These are phyloP conservation scores for Morpho helenor DNA, from an alignment of 2,888 invertebrate genomes.

Conservation along the genomic window DNA sequence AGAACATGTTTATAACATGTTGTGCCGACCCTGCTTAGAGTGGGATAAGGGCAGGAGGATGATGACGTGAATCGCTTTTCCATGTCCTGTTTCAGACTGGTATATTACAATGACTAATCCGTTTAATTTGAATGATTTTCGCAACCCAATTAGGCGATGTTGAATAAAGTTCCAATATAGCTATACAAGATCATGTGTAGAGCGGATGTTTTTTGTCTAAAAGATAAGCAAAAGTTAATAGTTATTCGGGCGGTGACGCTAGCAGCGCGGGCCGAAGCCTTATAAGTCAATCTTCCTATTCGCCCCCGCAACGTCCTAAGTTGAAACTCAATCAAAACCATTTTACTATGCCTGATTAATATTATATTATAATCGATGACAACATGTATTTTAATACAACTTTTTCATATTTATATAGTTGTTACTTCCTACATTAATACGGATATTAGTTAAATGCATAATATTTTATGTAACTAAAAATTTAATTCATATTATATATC, in stretches of 20 bases:
- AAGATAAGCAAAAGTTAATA: constrained; percentile 50
- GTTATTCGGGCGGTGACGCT: constrained; percentile 68
- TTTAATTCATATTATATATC: too few species aligned
- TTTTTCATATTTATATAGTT: too few species aligned
- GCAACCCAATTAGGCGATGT: constrained; percentile 36
- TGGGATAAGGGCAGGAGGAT: too few species aligned
- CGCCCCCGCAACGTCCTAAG: constrained; percentile 65
- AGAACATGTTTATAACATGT: too few species aligned
- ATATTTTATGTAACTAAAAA: too few species aligned
- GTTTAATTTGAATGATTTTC: constrained; percentile 23
- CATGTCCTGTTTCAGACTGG: background rate
- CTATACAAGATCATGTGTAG: constrained; percentile 63
- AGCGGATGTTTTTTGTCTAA: constrained; percentile 50
- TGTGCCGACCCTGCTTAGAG: too few species aligned
- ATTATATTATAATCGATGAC: constrained; percentile 44
- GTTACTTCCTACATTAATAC: too few species aligned
- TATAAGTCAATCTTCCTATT: constrained; percentile 71
- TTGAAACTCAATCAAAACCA: constrained; percentile 46
- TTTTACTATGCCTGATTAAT: constrained; percentile 38
- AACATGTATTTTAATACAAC: background rate
- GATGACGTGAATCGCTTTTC: background rate
- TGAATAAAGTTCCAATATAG: constrained; percentile 48
- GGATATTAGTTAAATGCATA: too few species aligned
- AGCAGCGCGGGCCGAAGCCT: constrained; percentile 49
- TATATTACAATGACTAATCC: constrained; percentile 20